Percentiles rank a stretch among this genome's conserved stretches.
Evolutionary conservation across 2,113 vertebrate genomes (phyloP).

Genomic region (Oncorhynchus nerka): DNA sequence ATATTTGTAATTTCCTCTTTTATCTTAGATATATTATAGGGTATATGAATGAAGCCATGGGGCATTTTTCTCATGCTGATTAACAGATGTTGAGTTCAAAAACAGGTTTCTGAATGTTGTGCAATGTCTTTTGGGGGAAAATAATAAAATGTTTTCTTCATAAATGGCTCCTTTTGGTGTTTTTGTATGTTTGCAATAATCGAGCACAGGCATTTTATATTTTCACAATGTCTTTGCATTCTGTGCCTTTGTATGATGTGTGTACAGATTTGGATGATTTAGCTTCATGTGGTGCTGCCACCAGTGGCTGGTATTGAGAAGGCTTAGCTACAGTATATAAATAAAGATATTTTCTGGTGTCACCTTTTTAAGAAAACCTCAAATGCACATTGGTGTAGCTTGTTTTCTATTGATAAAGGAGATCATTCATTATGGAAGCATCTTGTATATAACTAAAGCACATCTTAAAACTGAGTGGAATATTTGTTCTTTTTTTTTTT

Average conservation of each 20-base stretch:
- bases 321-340: background rate
- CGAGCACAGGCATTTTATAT: background rate
- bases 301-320: background rate
- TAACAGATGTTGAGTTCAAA: conserved; percentile 49
- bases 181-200: background rate
- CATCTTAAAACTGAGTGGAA: too few species aligned
- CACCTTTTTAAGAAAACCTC: too few species aligned
- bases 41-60: conserved; percentile 49
- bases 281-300: background rate
- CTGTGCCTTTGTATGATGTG: background rate
- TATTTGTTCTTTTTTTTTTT: background rate
- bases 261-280: background rate
- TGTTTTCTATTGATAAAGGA: background rate
- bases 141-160: conserved; percentile 58
- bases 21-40: conserved; percentile 47
- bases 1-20: conserved; percentile 72
- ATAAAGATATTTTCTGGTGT: too few species aligned
- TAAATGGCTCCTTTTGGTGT: background rate
- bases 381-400: too few species aligned
- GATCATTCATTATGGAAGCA: background rate
- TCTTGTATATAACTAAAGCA: background rate
- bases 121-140: conserved; percentile 47
- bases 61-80: conserved; percentile 36
- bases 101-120: conserved; percentile 57
- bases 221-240: too few species aligned